phyloP scores from a whole-genome alignment of 2,113 vertebrate species.

The Corvus hawaiiensis region DNA sequence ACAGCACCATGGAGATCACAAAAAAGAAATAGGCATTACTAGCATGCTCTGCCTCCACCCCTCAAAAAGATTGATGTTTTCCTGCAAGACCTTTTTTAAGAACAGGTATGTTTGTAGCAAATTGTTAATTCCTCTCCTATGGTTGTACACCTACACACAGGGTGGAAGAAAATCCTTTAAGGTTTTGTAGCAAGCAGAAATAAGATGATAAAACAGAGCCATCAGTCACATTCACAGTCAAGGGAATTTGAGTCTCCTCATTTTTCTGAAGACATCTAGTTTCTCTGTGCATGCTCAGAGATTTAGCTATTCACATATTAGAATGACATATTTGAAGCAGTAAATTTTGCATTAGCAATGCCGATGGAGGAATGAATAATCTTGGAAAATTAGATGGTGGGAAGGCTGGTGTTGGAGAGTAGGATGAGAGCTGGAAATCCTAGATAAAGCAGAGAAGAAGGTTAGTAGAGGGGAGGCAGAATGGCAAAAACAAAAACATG shows the following conservation, averaged over 20 bases:
- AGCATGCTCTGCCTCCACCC: not conserved
- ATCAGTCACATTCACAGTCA: not conserved
- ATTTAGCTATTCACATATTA: not conserved
- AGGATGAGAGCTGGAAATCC: not conserved
- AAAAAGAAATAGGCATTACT: not conserved
- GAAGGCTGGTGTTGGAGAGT: not conserved
- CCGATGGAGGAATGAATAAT: not conserved
- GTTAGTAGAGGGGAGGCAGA: not conserved
- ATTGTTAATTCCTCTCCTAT: not conserved
- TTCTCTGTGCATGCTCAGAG: not conserved
- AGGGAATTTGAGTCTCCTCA: not conserved
- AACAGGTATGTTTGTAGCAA: not conserved
- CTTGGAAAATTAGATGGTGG: not conserved
- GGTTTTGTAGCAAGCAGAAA: not conserved
- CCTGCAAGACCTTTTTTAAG: not conserved
- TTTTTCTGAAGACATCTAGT: not conserved
- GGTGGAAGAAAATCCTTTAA: not conserved
- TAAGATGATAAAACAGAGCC: not conserved
- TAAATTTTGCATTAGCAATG: constrained; percentile 36
- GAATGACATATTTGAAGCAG: constrained; percentile 9
- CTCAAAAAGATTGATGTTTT: not conserved
- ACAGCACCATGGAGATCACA: not conserved
- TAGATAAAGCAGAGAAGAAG: not conserved
- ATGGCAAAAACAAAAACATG: not conserved
- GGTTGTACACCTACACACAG: not conserved